Evolutionary conservation across 2,797 vertebrate species (phyloP).

Genomic region (Taeniopygia guttata): DNA sequence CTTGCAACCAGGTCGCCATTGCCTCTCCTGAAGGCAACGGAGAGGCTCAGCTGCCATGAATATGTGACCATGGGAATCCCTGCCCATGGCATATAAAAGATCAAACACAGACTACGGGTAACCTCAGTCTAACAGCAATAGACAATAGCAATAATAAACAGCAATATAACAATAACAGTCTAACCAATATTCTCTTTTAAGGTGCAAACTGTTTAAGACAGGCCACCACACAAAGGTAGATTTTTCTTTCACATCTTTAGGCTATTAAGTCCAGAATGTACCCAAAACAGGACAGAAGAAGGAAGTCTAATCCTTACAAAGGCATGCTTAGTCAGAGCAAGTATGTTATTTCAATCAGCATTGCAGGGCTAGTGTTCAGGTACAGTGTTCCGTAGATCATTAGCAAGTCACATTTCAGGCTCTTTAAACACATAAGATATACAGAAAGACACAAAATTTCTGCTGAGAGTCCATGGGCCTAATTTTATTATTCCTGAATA

Average conservation of each 20-base stretch:
- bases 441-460: not conserved
- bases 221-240: not conserved
- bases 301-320: not conserved
- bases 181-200: not conserved
- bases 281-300: not conserved
- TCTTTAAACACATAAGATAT: not conserved
- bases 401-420: not conserved
- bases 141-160: too few relatives aligned
- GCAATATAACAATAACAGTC: too few relatives aligned
- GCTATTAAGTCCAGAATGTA: not conserved
- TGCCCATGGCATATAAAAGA: not conserved
- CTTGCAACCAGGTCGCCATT: too few relatives aligned
- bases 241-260: not conserved
- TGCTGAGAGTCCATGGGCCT: not conserved
- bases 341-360: not conserved
- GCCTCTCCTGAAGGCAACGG: too few relatives aligned
- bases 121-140: not conserved
- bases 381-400: not conserved
- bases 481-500: not conserved
- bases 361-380: not conserved
- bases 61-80: not conserved
- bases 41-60: not conserved
- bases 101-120: not conserved
- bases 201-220: not conserved
- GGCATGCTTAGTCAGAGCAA: not conserved